phyloP scores from a whole-genome alignment of 2,113 vertebrate species.

The Ptyas mucosa region DNA sequence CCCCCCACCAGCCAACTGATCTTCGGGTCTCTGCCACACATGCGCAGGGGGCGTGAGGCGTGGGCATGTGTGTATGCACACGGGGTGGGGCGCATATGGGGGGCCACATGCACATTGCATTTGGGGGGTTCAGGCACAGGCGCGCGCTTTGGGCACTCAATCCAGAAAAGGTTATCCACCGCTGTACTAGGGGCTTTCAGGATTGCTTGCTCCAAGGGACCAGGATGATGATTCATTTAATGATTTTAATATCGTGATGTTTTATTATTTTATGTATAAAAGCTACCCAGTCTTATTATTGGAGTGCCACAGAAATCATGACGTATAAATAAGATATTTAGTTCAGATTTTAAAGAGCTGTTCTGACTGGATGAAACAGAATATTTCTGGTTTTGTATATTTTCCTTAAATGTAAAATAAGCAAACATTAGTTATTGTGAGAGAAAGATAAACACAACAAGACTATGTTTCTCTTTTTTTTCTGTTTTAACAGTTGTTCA shows the following conservation, averaged over 20 bases:
- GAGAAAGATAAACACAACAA: background rate
- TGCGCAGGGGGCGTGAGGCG: too few species aligned
- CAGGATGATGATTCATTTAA: background rate
- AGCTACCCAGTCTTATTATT: background rate
- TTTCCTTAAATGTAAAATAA: background rate
- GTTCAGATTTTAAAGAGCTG: background rate
- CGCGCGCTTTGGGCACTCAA: too few species aligned
- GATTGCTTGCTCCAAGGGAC: background rate
- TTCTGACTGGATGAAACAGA: background rate
- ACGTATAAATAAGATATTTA: background rate
- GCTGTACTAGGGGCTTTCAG: background rate
- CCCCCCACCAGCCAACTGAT: too few species aligned
- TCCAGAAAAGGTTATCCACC: too few species aligned
- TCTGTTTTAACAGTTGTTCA: slow-evolving; percentile 71
- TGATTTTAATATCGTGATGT: background rate
- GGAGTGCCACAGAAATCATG: background rate
- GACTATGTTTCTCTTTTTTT: accelerated
- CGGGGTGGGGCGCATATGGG: too few species aligned
- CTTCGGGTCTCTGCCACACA: too few species aligned
- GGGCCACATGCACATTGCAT: too few species aligned
- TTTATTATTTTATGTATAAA: background rate
- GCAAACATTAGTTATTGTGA: background rate
- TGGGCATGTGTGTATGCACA: too few species aligned
- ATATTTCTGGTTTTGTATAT: background rate
- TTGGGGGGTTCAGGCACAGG: too few species aligned